Base-by-base conservation (phyloP, 2,797 vertebrate genomes). In the Mastacembelus armatus region DNA sequence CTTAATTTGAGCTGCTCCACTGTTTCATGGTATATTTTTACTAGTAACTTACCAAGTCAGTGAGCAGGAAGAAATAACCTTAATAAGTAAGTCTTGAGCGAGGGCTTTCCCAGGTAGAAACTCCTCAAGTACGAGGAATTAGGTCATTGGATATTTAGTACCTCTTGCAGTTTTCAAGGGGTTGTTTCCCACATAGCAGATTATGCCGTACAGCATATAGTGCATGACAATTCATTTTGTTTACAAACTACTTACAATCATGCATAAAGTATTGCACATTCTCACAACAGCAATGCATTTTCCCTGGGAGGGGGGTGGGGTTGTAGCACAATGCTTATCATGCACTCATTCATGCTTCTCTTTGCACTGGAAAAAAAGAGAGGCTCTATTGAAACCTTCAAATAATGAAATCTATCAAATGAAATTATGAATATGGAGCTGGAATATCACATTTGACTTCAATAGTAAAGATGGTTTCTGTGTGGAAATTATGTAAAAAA, bases 261-360 rank as follows among this genome's bases (percentile, higher is more conserved):
- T 90, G 90, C 93, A 90, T 89, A 85, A 85, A 88, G 86, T 87
- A 84, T 74, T 77, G 58, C 82, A 89, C 85, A 85, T 84, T 90
- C 77, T 81, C 43, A 4, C 62, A 72, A 68, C 61, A 72, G 85
- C 69, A 78, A 82, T 79, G 81, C 62, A 59, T 77, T 81, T 84
- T 75, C 66, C 79, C 61, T 38, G 70, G 67, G 66, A 78, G 59
- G 43, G 72, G 61, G n/a, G n/a, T n/a, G n/a, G n/a, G n/a, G n/a
- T n/a, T n/a, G n/a, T n/a, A 85, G 84, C 92, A 92, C 81, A 87
- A 89, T 91, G 92, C 92, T 89, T 77, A 77, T 88, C 89, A 91
- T 91, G 88, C 94, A 93, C 86, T 90, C 83, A 77, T 88, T 71
- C 94, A 93, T 94, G 93, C 92, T 75, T 85, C 64, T 45, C 45